Conservation (phyloP, 2,888 invertebrate genomes). For the Cheiracanthium punctorium region DNA sequence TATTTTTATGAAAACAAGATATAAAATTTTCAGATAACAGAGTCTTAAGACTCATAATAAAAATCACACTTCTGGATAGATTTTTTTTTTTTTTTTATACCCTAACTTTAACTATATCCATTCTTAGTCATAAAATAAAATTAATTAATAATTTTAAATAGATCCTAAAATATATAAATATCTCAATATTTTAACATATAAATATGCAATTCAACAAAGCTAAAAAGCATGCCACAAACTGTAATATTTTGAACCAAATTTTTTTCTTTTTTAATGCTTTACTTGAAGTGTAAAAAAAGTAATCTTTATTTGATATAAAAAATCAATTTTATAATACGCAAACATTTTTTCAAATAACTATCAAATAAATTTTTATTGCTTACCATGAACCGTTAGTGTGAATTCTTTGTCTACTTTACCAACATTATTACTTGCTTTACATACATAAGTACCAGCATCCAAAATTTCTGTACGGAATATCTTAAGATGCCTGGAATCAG, state of each 20-base stretch:
- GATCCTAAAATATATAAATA: no score
- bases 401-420: slow-evolving; percentile 73
- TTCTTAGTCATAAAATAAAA: no score
- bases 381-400: slow-evolving; percentile 61
- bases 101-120: no score
- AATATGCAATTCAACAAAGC: no score
- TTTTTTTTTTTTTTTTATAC: no score
- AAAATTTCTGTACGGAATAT: slow-evolving; percentile 43
- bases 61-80: no score
- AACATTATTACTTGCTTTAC: slow-evolving; percentile 74
- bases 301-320: not conserved
- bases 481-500: slow-evolving; percentile 43
- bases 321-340: not conserved
- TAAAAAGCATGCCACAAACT: no score
- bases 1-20: no score
- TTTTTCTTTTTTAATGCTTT: not conserved
- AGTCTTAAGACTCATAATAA: no score
- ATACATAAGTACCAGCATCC: slow-evolving; percentile 71
- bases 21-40: no score
- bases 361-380: not conserved
- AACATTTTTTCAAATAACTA: not conserved
- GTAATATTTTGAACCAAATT: not conserved
- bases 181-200: no score
- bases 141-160: no score
- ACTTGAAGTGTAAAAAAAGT: not conserved